phyloP scores from a whole-genome alignment of 2,797 vertebrate species.

The Spea hammondii region DNA sequence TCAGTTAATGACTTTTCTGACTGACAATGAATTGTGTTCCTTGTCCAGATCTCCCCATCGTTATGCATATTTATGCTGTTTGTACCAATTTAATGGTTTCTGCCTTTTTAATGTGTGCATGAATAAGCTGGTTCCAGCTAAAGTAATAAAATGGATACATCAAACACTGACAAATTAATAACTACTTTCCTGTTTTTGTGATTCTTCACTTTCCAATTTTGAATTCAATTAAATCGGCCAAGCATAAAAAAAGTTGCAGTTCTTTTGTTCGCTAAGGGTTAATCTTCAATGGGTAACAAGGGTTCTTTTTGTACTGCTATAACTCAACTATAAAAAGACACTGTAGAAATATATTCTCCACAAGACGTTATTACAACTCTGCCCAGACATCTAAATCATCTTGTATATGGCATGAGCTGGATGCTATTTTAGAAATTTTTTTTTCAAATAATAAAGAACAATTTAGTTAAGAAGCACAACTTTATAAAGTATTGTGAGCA shows the following conservation, averaged over 20 bases:
- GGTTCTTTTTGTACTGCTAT: too few relatives aligned
- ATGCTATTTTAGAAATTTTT: neutral
- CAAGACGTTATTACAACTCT: neutral
- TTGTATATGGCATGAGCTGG: neutral
- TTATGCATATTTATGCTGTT: conserved; percentile 18
- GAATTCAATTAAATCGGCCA: too few relatives aligned
- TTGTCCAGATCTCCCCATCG: neutral
- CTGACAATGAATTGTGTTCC: conserved; percentile 1
- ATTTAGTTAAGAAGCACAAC: neutral
- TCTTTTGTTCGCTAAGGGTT: too few relatives aligned
- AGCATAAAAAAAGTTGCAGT: too few relatives aligned
- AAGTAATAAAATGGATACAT: conserved; percentile 31
- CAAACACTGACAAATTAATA: conserved; percentile 30
- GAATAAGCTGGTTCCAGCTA: neutral
- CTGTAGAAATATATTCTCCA: neutral
- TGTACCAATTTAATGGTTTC: neutral
- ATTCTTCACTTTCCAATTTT: too few relatives aligned
- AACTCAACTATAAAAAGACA: conserved; percentile 4
- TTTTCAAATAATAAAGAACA: neutral
- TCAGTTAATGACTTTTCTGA: neutral
- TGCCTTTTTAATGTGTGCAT: too few relatives aligned
- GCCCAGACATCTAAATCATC: neutral
- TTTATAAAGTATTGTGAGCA: too few relatives aligned
- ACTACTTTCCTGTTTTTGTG: neutral
- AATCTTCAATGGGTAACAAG: too few relatives aligned